Evolutionary conservation across 2,888 invertebrate species (phyloP), one percentile per base, ranked within the genome.

Genomic region (Aspidapion aeneum): DNA sequence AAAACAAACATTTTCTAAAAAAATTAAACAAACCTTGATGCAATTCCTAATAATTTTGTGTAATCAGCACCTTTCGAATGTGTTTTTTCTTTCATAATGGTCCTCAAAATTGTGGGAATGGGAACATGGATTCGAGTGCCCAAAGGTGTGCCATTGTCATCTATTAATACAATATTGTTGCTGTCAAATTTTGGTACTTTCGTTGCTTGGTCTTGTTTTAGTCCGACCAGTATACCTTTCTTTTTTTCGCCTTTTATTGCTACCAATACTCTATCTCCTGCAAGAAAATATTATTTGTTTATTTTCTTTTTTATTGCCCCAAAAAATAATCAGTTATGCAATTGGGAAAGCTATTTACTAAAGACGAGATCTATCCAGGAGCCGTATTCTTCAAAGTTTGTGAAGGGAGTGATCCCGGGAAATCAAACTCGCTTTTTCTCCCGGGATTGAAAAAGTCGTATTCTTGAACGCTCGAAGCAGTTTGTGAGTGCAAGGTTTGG

Each of bases 81-180:
- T 0, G 92, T 92, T 74, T 89, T 90, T 71, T 91, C 88, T 77
- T 92, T 94, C 48, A 68, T 82, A 66, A 93, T 90, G 9, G 91
- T 93, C 61, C 97, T 83, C 57, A 98, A 82, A 65, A 92, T 85
- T 1, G 94, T 92, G 0, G 99, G 99, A 66, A 99, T 90, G 0
- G 99, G 99, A 1, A 94, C 96, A 72, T 93, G 91, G 71, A 99
- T 95, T 71, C 98, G 85, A 1, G 94, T 99, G 18, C 99, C 99
- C 1, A 98, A 80, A 0, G 99, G 99, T 16, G 92, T 90, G 18
- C 98, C 98, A 74, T 87, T 92, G 74, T 98, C 96, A 75, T 98
- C 97, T 52, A 99, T 91, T 0, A 99, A 82, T 1, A 99, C 98
- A 61, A 98, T 82, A 81, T 99, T 99, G 78, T 98, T 98, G 74